These are phyloP conservation scores for Charaxes varanes DNA, from an alignment of 1,140 invertebrate genomes.

Conservation along the genomic window DNA sequence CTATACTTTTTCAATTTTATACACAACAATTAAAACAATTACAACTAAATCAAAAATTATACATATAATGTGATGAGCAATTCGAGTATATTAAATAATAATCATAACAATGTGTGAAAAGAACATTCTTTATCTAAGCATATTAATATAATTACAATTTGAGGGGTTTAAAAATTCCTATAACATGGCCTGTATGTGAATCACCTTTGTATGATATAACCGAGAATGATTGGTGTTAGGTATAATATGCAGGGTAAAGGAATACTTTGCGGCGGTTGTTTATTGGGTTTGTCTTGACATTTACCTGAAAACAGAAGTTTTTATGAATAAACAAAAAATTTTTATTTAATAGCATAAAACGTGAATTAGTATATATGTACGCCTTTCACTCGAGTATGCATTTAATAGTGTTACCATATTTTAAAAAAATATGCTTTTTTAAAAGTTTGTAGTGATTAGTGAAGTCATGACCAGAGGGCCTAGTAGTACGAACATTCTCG, in stretches of 20 bases:
- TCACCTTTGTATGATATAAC: conserved; percentile 57
- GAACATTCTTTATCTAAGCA: conserved; percentile 17
- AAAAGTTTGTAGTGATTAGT: too few species aligned
- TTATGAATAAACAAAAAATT: too few species aligned
- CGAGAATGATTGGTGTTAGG: conserved; percentile 31
- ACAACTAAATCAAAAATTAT: conserved; percentile 4
- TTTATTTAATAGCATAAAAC: not conserved
- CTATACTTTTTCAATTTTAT: not conserved
- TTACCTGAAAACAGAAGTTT: conserved; percentile 60
- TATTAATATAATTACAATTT: conserved; percentile 18
- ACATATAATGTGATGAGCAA: conserved; percentile 14
- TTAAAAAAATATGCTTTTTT: too few species aligned
- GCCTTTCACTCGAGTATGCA: too few species aligned
- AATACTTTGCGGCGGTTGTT: conserved; percentile 30
- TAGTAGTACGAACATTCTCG: too few species aligned
- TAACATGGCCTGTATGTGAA: conserved; percentile 22
- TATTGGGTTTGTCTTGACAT: conserved; percentile 59
- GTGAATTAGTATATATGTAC: too few species aligned
- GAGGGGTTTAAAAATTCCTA: conserved; percentile 13
- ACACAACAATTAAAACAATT: conserved; percentile 6
- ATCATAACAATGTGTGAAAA: conserved; percentile 19
- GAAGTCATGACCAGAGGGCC: too few species aligned
- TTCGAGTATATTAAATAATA: conserved; percentile 13
- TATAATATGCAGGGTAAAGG: conserved; percentile 23
- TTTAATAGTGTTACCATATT: too few species aligned